Conservation (phyloP, 2,888 invertebrate genomes). For the Volucella inanis region DNA sequence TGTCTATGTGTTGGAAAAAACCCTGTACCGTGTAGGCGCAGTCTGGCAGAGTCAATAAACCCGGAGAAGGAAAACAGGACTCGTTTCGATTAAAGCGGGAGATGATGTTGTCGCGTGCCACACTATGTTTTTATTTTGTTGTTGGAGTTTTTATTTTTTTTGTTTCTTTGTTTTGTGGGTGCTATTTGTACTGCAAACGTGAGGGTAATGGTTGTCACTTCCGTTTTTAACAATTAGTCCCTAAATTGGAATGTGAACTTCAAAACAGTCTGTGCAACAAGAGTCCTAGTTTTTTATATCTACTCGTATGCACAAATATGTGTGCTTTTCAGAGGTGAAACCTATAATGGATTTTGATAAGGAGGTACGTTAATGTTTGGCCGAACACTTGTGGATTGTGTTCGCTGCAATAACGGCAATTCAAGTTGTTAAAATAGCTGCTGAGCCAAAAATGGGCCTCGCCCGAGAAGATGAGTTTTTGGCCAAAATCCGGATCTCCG, state of each 20-base stretch:
- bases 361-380: no score
- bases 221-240: conserved; percentile 13
- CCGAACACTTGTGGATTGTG: no score
- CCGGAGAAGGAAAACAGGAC: conserved; percentile 44
- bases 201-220: conserved; percentile 16
- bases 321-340: no score
- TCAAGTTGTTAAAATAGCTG: no score
- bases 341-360: no score
- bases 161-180: conserved; percentile 23
- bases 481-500: no score
- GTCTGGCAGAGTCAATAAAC: conserved; percentile 41
- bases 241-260: conserved; percentile 5
- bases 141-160: conserved; percentile 33
- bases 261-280: not conserved
- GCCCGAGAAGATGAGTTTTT: no score
- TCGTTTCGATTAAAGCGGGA: conserved; percentile 23
- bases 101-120: conserved; percentile 61
- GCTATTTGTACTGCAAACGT: conserved; percentile 30
- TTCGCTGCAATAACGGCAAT: no score
- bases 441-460: no score
- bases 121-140: conserved; percentile 47
- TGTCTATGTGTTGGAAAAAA: not conserved
- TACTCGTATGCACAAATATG: no score
- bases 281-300: not conserved
- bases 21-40: conserved; percentile 62